Evolutionary conservation across 2,888 invertebrate genomes (phyloP).

Genomic region (Esperia sulphurella): DNA sequence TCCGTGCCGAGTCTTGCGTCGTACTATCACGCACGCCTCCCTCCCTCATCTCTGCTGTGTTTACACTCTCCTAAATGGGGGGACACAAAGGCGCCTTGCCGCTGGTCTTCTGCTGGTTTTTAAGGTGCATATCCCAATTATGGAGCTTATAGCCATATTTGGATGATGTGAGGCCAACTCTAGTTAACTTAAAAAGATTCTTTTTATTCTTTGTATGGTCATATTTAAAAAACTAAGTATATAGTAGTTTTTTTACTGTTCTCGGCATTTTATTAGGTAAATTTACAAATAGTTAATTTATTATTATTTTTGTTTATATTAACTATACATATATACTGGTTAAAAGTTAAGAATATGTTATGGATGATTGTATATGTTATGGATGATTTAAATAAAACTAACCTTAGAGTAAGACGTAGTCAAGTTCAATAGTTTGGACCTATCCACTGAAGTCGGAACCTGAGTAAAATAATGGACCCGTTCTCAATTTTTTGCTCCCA

Average conservation of each 20-base stretch:
- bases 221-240: not conserved
- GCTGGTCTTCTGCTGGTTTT: slow-evolving; percentile 43
- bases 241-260: not conserved
- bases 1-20: slow-evolving; percentile 53
- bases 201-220: not conserved
- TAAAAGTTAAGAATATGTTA: no score
- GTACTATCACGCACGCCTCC: slow-evolving; percentile 65
- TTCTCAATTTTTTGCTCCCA: not conserved
- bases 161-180: slow-evolving; percentile 11
- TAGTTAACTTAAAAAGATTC: no score
- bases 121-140: slow-evolving; percentile 56
- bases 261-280: no score
- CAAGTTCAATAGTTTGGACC: not conserved
- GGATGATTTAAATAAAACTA: no score
- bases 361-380: no score
- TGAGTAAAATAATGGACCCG: not conserved
- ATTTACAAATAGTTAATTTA: no score
- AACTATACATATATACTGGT: no score
- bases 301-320: no score
- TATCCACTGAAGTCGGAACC: not conserved
- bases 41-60: slow-evolving; percentile 60
- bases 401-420: not conserved
- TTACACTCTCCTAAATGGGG: slow-evolving; percentile 70
- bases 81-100: slow-evolving; percentile 56
- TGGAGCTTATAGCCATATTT: slow-evolving; percentile 40